These are phyloP conservation scores for Zaprionus capensis DNA, from an alignment of 1,140 invertebrate species.

Conservation along the genomic window DNA sequence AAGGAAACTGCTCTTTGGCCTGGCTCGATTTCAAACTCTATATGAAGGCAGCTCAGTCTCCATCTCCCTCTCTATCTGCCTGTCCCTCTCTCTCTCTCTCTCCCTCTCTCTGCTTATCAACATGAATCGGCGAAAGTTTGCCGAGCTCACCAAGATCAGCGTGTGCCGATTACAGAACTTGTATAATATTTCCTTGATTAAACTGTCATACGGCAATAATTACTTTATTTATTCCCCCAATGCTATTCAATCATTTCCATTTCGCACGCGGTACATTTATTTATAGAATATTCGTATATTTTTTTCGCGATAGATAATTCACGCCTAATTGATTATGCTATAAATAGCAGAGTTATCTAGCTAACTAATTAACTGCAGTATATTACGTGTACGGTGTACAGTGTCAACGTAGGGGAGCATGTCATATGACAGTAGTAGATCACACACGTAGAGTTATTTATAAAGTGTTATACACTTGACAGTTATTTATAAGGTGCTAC, in stretches of 20 bases:
- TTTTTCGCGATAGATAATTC: not conserved
- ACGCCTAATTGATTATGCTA: slow-evolving; percentile 15
- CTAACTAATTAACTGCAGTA: slow-evolving; percentile 14
- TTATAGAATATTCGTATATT: not conserved
- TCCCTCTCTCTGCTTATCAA: not conserved
- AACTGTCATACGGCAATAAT: slow-evolving; percentile 14
- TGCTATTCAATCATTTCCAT: slow-evolving; percentile 1
- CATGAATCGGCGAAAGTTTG: not conserved
- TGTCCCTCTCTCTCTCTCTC: not conserved
- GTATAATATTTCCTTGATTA: slow-evolving; percentile 7
- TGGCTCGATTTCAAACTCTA: not conserved
- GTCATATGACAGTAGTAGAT: not conserved
- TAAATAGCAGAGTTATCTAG: slow-evolving; percentile 13
- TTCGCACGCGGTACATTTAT: not conserved
- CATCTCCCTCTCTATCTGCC: not conserved
- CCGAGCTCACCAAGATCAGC: not conserved
- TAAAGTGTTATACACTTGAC: not conserved
- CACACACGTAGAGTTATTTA: not conserved
- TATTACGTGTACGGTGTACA: not conserved
- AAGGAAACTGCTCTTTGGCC: not conserved
- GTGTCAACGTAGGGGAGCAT: not conserved
- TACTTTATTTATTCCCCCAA: slow-evolving; percentile 1
- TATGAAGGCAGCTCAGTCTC: not conserved
- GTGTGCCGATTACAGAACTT: not conserved
- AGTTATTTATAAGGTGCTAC: not conserved